Evolutionary conservation across 2,888 invertebrate species (phyloP).

Genomic region (Drosophila differens): DNA sequence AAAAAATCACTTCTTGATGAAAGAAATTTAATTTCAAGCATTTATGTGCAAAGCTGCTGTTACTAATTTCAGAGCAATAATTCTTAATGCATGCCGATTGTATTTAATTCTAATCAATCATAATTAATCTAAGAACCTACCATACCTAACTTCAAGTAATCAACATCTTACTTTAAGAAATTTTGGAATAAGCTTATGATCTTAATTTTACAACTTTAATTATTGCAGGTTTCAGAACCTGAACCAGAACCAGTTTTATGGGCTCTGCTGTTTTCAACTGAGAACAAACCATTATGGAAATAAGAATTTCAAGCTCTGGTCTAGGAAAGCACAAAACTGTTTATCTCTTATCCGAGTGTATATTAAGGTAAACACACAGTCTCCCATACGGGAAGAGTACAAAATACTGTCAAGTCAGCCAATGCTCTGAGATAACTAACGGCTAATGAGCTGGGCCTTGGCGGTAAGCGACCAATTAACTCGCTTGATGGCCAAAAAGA

Average conservation of each 20-base stretch:
- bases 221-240: neutral
- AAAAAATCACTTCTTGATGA: neutral
- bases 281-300: neutral
- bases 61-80: neutral
- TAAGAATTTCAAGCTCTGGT: neutral
- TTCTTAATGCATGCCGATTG: neutral
- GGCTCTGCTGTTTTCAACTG: neutral
- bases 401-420: constrained; percentile 7
- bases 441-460: constrained; percentile 41
- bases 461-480: constrained; percentile 71
- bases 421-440: constrained; percentile 15
- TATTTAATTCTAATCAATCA: neutral
- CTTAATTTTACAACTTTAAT: neutral
- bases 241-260: neutral
- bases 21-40: neutral
- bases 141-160: too few species aligned
- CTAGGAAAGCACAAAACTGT: too few species aligned
- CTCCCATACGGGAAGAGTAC: neutral
- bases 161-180: neutral
- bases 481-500: constrained; percentile 52
- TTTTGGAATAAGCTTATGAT: rapidly evolving
- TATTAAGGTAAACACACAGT: neutral
- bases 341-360: neutral
- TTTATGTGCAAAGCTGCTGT: neutral
- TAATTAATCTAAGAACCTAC: neutral